These are phyloP conservation scores for Bubo scandiacus DNA, from an alignment of 2,113 vertebrate species.

Conservation along the genomic window DNA sequence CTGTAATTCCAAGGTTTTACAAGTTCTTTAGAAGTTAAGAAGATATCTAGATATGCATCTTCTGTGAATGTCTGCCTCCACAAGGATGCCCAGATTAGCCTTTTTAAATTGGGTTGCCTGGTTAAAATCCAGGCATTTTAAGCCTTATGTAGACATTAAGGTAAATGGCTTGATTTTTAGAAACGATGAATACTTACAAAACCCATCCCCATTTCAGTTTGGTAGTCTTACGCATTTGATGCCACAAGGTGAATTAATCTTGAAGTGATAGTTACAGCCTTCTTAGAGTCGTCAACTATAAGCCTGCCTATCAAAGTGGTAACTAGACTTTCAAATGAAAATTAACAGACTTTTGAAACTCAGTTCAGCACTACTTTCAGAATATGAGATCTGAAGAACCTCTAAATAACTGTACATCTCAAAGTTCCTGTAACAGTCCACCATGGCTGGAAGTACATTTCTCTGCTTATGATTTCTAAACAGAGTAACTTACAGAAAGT, in stretches of 20 bases:
- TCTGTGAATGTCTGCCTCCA: background rate
- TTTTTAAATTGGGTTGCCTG: background rate
- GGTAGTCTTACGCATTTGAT: background rate
- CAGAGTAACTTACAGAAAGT: background rate
- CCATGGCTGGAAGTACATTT: background rate
- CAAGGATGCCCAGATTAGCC: background rate
- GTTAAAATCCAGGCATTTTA: background rate
- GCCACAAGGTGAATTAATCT: slow-evolving; percentile 1
- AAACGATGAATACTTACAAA: background rate
- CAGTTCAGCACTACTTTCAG: background rate
- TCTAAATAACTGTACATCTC: background rate
- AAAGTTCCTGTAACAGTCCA: background rate
- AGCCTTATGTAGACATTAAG: background rate
- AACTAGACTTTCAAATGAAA: slow-evolving; percentile 26
- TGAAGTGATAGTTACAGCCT: background rate
- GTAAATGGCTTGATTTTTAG: background rate
- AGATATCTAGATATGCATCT: background rate
- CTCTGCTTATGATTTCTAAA: background rate
- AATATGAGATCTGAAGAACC: background rate
- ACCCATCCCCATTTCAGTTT: background rate
- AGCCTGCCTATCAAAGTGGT: background rate
- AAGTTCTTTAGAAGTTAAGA: background rate
- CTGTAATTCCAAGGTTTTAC: background rate
- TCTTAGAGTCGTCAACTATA: slow-evolving; percentile 1
- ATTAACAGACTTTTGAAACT: background rate